These are phyloP conservation scores for Cantharis nigra DNA, from an alignment of 2,888 invertebrate species.

Conservation along the genomic window DNA sequence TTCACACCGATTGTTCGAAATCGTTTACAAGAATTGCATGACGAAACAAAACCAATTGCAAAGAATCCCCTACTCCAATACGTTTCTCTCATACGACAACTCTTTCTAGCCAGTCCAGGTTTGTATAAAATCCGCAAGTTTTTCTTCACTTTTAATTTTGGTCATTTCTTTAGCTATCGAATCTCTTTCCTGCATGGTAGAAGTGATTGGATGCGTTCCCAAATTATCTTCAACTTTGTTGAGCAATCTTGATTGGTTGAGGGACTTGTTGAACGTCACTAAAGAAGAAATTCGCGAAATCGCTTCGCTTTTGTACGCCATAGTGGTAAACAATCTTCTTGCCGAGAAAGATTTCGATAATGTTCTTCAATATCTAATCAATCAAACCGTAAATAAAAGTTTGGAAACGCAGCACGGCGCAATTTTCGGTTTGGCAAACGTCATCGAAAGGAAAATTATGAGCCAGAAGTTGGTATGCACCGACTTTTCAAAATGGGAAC, in stretches of 20 bases:
- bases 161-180: constrained; percentile 59
- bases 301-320: constrained; percentile 75
- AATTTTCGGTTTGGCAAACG: constrained; percentile 70
- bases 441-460: constrained; percentile 70
- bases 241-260: constrained; percentile 67
- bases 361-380: constrained; percentile 63
- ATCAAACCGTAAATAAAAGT: constrained; percentile 62
- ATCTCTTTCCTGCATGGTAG: constrained; percentile 76
- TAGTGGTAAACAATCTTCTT: constrained; percentile 65
- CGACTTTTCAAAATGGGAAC: constrained; percentile 60
- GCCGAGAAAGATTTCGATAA: constrained; percentile 58
- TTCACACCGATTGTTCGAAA: constrained; percentile 69
- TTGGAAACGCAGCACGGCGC: constrained; percentile 81
- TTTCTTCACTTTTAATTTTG: not conserved
- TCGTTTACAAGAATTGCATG: constrained; percentile 63
- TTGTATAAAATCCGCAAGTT: constrained; percentile 18
- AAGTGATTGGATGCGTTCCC: constrained; percentile 83
- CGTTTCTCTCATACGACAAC: constrained; percentile 67
- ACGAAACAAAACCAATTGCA: constrained; percentile 52
- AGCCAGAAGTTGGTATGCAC: constrained; percentile 51
- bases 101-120: constrained; percentile 72
- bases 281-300: constrained; percentile 78
- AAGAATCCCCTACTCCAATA: constrained; percentile 69
- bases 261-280: constrained; percentile 68
- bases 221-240: constrained; percentile 68